These are phyloP conservation scores for Antedon mediterranea DNA, from an alignment of 53 echinoderm and acorn worm species.

Conservation along the genomic window DNA sequence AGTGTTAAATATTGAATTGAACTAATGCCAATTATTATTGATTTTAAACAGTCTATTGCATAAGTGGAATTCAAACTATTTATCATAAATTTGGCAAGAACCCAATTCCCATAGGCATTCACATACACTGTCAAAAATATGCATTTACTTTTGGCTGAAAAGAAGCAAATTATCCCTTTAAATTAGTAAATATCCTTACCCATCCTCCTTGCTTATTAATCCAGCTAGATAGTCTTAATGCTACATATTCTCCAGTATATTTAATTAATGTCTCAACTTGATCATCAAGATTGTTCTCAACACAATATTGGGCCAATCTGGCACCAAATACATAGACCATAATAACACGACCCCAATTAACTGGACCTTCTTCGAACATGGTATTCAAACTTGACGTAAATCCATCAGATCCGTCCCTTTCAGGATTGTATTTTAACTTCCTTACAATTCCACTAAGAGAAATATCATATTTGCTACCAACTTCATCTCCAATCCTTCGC, in stretches of 20 bases:
- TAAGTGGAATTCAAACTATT: background rate
- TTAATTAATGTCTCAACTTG: slow-evolving; percentile 57
- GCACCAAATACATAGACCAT: slow-evolving; percentile 98
- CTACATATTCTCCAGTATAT: slow-evolving; percentile 74
- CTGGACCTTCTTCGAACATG: slow-evolving; percentile 98
- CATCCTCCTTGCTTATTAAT: slow-evolving; percentile 93
- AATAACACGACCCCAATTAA: slow-evolving; percentile 89
- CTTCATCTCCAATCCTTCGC: slow-evolving; percentile 84
- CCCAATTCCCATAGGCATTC: background rate
- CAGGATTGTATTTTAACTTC: slow-evolving; percentile 71
- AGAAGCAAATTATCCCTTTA: too few species aligned
- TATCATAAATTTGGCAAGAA: background rate
- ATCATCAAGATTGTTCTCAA: slow-evolving; percentile 48
- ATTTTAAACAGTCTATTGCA: background rate
- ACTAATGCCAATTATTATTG: background rate
- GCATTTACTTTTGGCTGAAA: too few species aligned
- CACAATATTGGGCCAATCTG: slow-evolving; percentile 81
- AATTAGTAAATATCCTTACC: slow-evolving; percentile 47
- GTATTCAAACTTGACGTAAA: slow-evolving; percentile 75
- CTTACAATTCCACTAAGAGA: slow-evolving; percentile 77
- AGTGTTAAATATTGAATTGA: background rate
- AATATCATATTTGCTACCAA: slow-evolving; percentile 87
- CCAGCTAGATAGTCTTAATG: slow-evolving; percentile 52
- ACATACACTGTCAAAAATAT: too few species aligned
- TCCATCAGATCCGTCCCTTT: slow-evolving; percentile 72